Conservation (phyloP, 2,113 vertebrate genomes). For the Nycticorax nycticorax region DNA sequence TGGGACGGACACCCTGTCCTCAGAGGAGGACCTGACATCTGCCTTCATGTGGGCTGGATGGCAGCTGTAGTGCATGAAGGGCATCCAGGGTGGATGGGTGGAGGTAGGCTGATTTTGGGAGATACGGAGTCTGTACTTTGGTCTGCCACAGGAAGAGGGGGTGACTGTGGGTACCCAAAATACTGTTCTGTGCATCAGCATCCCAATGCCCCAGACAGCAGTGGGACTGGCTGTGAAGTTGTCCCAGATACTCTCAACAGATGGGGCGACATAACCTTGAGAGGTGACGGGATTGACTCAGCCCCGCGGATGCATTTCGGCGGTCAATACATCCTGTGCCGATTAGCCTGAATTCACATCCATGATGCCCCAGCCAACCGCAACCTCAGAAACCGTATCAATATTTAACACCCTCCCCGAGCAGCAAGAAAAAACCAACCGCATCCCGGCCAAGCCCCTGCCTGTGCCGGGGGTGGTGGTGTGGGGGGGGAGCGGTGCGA, state of each 20-base stretch:
- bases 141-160: neutral
- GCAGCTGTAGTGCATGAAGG: neutral
- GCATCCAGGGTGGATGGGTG: neutral
- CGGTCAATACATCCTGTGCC: constrained; percentile 12
- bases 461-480: no score
- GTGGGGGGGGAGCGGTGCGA: neutral
- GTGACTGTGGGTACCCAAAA: neutral
- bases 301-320: constrained; percentile 1
- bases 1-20: neutral
- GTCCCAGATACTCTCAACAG: neutral
- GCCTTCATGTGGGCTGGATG: neutral
- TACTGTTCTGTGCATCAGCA: no score
- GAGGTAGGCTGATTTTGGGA: neutral
- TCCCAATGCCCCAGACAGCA: neutral
- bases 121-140: rapidly evolving
- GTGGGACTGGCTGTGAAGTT: neutral
- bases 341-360: neutral
- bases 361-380: neutral
- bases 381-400: neutral
- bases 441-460: no score
- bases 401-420: neutral
- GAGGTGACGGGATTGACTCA: neutral
- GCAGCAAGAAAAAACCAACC: no score
- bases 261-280: constrained; percentile 8
- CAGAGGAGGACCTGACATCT: neutral